Conservation (phyloP, 2,797 vertebrate genomes). For the Brachymystax lenok region DNA sequence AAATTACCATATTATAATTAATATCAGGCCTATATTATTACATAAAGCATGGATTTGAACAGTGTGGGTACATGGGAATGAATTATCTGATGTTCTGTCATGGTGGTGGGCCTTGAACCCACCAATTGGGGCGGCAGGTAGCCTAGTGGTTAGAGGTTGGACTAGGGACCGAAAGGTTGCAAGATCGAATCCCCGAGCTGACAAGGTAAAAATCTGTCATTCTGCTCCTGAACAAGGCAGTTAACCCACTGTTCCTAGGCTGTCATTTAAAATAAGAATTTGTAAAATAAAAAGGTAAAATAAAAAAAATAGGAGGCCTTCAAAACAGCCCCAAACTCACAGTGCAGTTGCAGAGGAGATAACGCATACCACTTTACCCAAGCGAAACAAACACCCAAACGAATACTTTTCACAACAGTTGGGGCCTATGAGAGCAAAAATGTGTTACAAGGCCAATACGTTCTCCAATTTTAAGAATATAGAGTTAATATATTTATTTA, state of each 20-base stretch:
- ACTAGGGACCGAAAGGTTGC: no score
- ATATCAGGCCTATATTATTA: not conserved
- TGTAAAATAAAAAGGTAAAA: no score
- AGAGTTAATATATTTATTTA: not conserved
- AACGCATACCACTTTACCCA: not conserved
- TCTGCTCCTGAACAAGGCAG: no score
- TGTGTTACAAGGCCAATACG: not conserved
- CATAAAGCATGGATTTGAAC: not conserved
- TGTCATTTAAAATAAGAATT: no score
- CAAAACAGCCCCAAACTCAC: not conserved
- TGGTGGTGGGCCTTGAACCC: not conserved
- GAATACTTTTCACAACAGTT: not conserved
- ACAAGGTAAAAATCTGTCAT: no score
- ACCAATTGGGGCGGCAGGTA: no score
- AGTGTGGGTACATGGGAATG: not conserved
- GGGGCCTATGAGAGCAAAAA: not conserved
- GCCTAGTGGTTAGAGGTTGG: no score
- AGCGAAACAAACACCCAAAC: not conserved
- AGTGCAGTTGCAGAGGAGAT: slow-evolving; percentile 1
- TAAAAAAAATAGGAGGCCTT: not conserved
- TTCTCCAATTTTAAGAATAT: not conserved
- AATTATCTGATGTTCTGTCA: not conserved
- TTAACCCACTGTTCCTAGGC: no score
- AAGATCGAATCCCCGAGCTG: no score
- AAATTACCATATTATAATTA: no score